Percentiles rank a stretch among this genome's conserved stretches.
Conservation (phyloP, 2,797 vertebrate genomes). For the Martes flavigula region DNA sequence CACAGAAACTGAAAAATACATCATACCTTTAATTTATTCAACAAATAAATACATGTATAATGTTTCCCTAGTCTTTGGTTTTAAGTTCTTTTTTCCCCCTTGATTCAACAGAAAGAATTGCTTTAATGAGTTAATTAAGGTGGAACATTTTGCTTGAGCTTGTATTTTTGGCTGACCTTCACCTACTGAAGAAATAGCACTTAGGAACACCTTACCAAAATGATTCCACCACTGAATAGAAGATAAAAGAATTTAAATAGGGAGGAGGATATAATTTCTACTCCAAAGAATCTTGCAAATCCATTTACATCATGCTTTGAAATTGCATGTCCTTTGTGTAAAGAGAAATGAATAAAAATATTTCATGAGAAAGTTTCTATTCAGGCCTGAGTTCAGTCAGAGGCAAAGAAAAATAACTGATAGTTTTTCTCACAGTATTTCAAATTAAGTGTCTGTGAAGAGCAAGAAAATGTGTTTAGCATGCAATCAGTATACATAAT, state of each 20-base stretch:
- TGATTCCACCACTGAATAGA: conserved; percentile 23
- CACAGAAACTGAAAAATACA: neutral
- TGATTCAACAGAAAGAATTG: conserved; percentile 31
- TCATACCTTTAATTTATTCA: neutral
- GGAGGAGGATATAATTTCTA: conserved; percentile 16
- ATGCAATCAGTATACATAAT: conserved; percentile 49
- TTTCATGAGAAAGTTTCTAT: conserved; percentile 38
- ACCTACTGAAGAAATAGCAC: conserved; percentile 20
- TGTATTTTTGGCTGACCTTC: conserved; percentile 58
- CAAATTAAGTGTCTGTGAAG: conserved; percentile 49
- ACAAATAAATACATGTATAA: neutral
- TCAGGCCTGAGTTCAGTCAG: neutral
- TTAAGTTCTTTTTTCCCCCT: neutral
- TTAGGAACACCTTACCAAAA: conserved; percentile 20
- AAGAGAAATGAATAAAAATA: conserved; percentile 65
- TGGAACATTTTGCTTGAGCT: conserved; percentile 30
- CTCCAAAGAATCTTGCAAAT: conserved; percentile 38
- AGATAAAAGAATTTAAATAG: neutral
- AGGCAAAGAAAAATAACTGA: conserved; percentile 38
- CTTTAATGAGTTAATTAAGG: conserved; percentile 53
- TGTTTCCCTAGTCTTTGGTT: neutral
- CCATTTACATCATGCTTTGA: conserved; percentile 44
- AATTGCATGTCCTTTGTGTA: conserved; percentile 36
- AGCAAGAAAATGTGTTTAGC: conserved; percentile 51
- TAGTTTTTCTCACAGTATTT: conserved; percentile 42